Evolutionary conservation across 1,140 invertebrate species (phyloP).

Genomic region (Brachionus rotundiformis): DNA sequence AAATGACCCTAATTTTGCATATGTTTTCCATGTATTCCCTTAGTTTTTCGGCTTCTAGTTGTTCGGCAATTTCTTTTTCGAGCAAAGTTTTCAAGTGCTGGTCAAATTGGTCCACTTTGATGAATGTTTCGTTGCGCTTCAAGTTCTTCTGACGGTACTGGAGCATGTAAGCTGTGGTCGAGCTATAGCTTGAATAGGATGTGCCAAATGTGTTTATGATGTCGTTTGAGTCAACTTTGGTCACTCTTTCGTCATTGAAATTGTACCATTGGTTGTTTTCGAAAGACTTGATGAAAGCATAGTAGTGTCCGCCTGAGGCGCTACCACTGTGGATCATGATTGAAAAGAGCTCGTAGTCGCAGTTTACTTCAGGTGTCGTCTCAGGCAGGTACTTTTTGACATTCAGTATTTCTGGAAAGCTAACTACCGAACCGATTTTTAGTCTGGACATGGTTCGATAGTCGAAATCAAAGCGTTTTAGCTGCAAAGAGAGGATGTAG

Average conservation of each 20-base stretch:
- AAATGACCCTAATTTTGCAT: constrained; percentile 64
- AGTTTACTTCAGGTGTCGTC: constrained; percentile 68
- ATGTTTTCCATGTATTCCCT: constrained; percentile 69
- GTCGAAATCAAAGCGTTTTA: constrained; percentile 99
- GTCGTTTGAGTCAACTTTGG: constrained; percentile 56
- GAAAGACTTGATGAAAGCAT: constrained; percentile 81
- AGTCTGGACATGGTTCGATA: constrained; percentile 91
- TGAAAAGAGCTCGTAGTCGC: constrained; percentile 93
- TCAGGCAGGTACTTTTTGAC: constrained; percentile 84
- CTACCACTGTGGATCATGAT: constrained; percentile 91
- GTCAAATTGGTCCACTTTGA: constrained; percentile 74
- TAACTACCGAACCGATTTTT: constrained; percentile 94
- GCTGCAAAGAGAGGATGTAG: constrained; percentile 92
- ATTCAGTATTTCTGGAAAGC: constrained; percentile 87
- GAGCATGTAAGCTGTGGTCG: constrained; percentile 89
- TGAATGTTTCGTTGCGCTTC: constrained; percentile 70
- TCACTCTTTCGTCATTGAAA: constrained; percentile 69
- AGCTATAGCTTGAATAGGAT: constrained; percentile 66
- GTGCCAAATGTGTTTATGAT: constrained; percentile 50
- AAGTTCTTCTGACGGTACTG: constrained; percentile 83
- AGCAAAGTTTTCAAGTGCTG: constrained; percentile 73
- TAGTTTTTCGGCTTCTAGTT: constrained; percentile 71
- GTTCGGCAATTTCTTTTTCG: constrained; percentile 69
- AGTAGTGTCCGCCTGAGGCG: constrained; percentile 88
- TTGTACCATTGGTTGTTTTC: constrained; percentile 68